A percentile compares a stretch with the other conserved stretches of the same genome.
These are phyloP conservation scores for Antechinus flavipes DNA, from an alignment of 2,113 vertebrate species.

Conservation along the genomic window DNA sequence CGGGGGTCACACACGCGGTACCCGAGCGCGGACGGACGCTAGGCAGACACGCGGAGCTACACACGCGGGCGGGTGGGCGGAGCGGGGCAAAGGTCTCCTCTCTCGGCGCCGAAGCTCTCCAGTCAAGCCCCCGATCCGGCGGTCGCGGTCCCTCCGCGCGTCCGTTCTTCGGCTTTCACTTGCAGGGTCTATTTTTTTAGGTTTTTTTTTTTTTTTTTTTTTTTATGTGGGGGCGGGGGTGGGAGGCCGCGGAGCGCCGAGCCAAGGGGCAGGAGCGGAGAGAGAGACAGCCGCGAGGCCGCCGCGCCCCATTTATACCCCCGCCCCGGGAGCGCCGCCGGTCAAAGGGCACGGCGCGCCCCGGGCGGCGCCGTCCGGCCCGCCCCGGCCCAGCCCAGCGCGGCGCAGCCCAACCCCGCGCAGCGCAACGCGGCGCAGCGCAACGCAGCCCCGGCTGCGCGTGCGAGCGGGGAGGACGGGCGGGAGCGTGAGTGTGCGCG, in stretches of 20 bases:
- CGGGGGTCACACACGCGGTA: not conserved
- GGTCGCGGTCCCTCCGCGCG: too few relatives aligned
- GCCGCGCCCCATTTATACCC: constrained; percentile 80
- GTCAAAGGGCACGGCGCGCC: constrained; percentile 80
- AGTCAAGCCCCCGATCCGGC: too few relatives aligned
- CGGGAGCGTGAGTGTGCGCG: too few relatives aligned
- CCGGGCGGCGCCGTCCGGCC: constrained; percentile 81
- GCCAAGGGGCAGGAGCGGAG: constrained; percentile 64
- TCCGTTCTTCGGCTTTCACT: constrained; percentile 25
- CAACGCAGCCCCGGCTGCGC: not conserved
- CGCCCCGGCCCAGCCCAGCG: constrained; percentile 77
- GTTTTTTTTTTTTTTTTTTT: constrained; percentile 46
- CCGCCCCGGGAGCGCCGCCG: constrained; percentile 81
- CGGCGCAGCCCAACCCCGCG: constrained; percentile 27
- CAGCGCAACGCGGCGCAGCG: constrained; percentile 25
- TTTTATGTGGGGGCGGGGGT: constrained; percentile 22
- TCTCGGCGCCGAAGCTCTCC: not conserved
- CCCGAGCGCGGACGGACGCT: not conserved
- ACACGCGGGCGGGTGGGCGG: constrained; percentile 41
- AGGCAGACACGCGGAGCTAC: constrained; percentile 41
- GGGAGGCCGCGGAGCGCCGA: not conserved
- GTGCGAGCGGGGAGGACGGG: not conserved
- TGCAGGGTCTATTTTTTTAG: constrained; percentile 60
- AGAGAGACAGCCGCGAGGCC: constrained; percentile 58
- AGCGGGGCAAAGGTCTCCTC: constrained; percentile 26